Conservation (phyloP, 2,888 invertebrate species). For the Trissolcus brochymenae region DNA sequence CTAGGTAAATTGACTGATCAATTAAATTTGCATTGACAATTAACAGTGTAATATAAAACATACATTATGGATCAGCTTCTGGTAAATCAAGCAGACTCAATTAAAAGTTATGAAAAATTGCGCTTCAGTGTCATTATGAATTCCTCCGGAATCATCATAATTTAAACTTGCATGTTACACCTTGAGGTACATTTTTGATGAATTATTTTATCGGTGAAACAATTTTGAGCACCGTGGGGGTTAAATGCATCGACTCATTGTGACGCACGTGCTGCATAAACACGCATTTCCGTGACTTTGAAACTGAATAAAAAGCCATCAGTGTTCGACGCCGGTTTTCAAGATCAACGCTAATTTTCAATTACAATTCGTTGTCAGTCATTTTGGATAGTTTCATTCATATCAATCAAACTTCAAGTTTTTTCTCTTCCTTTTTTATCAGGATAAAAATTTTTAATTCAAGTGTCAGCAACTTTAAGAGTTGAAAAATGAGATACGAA, state of each 20-base stretch:
- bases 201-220: slow-evolving; percentile 18
- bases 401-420: too few species aligned
- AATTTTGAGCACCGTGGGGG: slow-evolving; percentile 15
- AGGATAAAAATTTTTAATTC: not conserved
- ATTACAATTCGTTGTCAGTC: slow-evolving; percentile 26
- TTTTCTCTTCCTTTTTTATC: too few species aligned
- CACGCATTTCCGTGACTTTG: slow-evolving; percentile 40
- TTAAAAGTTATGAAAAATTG: slow-evolving; percentile 3
- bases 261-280: slow-evolving; percentile 34
- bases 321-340: slow-evolving; percentile 22
- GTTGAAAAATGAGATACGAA: too few species aligned
- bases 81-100: slow-evolving; percentile 13
- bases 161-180: slow-evolving; percentile 14
- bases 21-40: slow-evolving; percentile 15
- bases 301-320: slow-evolving; percentile 32
- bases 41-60: slow-evolving; percentile 9
- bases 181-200: slow-evolving; percentile 21
- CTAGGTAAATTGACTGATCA: slow-evolving; percentile 24
- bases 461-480: too few species aligned
- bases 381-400: too few species aligned
- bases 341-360: slow-evolving; percentile 27
- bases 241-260: slow-evolving; percentile 24
- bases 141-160: slow-evolving; percentile 3
- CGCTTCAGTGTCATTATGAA: not conserved
- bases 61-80: slow-evolving; percentile 7